A percentile compares a stretch with the other conserved stretches of the same genome.
Conservation (phyloP, 2,888 invertebrate genomes). For the Malthinus seriepunctatus region DNA sequence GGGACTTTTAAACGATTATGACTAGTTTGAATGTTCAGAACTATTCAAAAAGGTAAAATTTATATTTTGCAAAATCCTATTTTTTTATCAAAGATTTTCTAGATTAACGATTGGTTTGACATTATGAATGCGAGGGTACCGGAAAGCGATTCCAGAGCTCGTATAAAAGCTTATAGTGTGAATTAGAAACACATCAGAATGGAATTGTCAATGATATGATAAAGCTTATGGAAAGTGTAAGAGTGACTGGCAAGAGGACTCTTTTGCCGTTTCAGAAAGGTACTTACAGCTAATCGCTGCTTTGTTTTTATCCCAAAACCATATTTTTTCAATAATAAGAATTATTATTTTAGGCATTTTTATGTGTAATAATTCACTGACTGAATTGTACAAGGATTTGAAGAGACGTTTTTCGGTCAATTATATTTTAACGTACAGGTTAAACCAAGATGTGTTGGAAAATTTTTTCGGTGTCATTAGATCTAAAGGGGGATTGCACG, state of each 20-base stretch:
- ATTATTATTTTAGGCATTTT: not conserved
- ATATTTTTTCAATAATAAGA: too few species aligned
- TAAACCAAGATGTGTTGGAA: not conserved
- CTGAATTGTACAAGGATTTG: not conserved
- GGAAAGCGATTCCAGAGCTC: too few species aligned
- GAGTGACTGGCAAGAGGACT: not conserved
- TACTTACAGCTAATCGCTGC: too few species aligned
- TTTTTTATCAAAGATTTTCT: not conserved
- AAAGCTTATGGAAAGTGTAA: not conserved
- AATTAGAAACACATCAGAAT: not conserved
- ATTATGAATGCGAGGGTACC: not conserved
- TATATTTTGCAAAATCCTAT: not conserved
- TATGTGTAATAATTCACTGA: not conserved
- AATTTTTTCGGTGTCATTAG: not conserved
- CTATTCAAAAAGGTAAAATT: not conserved
- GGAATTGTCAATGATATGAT: not conserved
- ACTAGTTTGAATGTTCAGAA: not conserved
- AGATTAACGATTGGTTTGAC: not conserved
- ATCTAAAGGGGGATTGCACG: too few species aligned
- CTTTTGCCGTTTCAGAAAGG: not conserved
- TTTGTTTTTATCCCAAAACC: not conserved
- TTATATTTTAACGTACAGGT: not conserved
- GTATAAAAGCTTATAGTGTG: not conserved
- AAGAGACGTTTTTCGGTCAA: not conserved
- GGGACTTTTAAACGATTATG: not conserved